These are phyloP conservation scores for Drosophila varians DNA, from an alignment of 1,140 invertebrate species.

Conservation along the genomic window DNA sequence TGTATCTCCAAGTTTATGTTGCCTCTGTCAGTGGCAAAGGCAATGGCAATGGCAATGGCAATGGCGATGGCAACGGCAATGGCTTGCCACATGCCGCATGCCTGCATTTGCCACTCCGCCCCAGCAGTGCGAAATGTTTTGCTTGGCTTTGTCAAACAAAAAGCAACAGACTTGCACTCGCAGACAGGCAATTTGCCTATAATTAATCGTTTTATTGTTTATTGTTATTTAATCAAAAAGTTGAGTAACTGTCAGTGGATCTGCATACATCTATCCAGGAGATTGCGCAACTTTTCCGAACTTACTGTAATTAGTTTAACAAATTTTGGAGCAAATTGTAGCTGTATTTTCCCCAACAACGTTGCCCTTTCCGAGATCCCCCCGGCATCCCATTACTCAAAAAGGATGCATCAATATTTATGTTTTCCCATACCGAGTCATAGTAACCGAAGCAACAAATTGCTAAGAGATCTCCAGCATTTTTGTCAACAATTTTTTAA, in stretches of 20 bases:
- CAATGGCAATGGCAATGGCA: conserved; percentile 53
- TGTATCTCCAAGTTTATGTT: conserved; percentile 63
- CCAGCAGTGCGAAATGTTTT: conserved; percentile 62
- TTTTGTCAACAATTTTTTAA: neutral
- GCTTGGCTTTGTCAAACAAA: conserved; percentile 62
- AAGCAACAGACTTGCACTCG: conserved; percentile 18
- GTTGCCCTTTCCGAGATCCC: neutral
- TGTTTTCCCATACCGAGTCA: neutral
- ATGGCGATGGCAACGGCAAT: conserved; percentile 51
- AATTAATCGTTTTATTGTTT: conserved; percentile 49
- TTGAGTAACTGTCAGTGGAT: conserved; percentile 20
- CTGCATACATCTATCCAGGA: conserved; percentile 1
- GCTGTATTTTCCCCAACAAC: conserved; percentile 1
- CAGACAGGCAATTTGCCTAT: conserved; percentile 38
- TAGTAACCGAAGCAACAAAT: neutral
- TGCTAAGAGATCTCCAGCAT: neutral
- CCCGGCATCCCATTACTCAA: neutral
- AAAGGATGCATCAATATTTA: neutral
- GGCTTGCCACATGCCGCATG: conserved; percentile 50
- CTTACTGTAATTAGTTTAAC: conserved; percentile 37
- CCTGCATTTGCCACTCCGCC: conserved; percentile 10
- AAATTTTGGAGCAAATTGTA: conserved; percentile 31
- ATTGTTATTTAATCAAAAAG: conserved; percentile 34
- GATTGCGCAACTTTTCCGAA: conserved; percentile 15
- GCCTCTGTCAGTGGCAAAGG: neutral